phyloP scores from a whole-genome alignment of 2,113 vertebrate genomes.

The Chitala chitala region DNA sequence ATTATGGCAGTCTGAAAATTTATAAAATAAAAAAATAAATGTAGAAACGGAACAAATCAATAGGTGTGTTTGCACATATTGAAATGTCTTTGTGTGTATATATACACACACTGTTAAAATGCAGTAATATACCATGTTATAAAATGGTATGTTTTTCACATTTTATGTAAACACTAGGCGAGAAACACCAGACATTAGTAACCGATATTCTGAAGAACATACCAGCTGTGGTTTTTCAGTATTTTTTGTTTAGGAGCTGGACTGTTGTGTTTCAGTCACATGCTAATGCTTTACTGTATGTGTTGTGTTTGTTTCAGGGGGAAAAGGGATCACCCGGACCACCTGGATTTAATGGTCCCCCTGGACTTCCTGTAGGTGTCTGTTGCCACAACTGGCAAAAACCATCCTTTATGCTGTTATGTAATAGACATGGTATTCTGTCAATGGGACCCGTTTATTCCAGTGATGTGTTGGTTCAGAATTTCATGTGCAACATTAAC shows the following conservation, averaged over 20 bases:
- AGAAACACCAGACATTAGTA: background rate
- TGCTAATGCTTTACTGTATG: background rate
- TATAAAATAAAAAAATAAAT: too few relatives aligned
- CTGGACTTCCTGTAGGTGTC: conserved; percentile 80
- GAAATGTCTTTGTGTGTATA: too few relatives aligned
- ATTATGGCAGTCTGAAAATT: too few relatives aligned
- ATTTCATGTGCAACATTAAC: too few relatives aligned
- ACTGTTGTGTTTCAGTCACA: background rate
- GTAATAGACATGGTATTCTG: too few relatives aligned
- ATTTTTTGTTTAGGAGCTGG: background rate
- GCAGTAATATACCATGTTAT: background rate
- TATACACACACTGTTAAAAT: background rate
- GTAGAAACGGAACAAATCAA: too few relatives aligned
- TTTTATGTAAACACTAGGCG: background rate
- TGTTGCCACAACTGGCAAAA: too few relatives aligned
- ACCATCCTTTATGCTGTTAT: too few relatives aligned
- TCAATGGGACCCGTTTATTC: too few relatives aligned
- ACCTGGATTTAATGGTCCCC: conserved; percentile 65
- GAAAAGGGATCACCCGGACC: conserved; percentile 69
- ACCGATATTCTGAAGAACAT: background rate
- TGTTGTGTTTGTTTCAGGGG: conserved; percentile 57
- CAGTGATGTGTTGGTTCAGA: too few relatives aligned
- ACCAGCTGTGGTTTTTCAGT: background rate
- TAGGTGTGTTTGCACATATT: too few relatives aligned
- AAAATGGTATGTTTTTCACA: background rate